These are phyloP conservation scores for Hiodon alosoides DNA, from an alignment of 2,113 vertebrate genomes.

Conservation along the genomic window DNA sequence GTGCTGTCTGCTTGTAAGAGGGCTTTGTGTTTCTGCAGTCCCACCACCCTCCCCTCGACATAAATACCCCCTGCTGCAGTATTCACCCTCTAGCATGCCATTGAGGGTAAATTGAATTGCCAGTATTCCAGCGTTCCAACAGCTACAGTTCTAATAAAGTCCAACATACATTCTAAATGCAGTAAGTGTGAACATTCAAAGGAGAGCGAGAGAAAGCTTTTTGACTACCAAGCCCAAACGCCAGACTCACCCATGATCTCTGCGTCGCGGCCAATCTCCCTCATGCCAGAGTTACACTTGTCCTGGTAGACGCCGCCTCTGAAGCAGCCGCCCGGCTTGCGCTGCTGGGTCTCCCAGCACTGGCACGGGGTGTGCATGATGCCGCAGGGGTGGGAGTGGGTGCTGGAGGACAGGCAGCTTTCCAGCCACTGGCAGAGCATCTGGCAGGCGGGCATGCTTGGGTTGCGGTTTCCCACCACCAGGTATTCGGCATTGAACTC, in stretches of 20 bases:
- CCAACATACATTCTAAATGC: no score
- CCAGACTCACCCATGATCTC: constrained; percentile 78
- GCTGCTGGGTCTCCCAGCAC: constrained; percentile 75
- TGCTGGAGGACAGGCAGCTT: constrained; percentile 83
- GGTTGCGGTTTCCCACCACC: constrained; percentile 91
- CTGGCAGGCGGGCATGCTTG: constrained; percentile 91
- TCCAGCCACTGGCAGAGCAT: constrained; percentile 97
- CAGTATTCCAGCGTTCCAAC: background rate
- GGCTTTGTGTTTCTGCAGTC: no score
- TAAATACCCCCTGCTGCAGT: no score
- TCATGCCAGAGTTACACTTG: constrained; percentile 76
- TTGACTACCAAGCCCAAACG: no score
- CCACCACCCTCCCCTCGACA: no score
- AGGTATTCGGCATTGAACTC: constrained; percentile 92
- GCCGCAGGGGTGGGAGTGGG: constrained; percentile 86
- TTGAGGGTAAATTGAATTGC: background rate
- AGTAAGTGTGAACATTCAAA: no score
- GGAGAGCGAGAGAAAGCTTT: no score
- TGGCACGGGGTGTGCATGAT: constrained; percentile 97
- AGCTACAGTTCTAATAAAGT: no score
- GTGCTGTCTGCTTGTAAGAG: background rate
- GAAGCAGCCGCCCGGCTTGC: constrained; percentile 82
- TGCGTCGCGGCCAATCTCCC: constrained; percentile 67
- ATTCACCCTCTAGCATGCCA: background rate
- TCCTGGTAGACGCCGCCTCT: constrained; percentile 83